Percentiles rank a stretch among this genome's conserved stretches.
phyloP scores from a whole-genome alignment of 1,140 invertebrate genomes.

The Euglossa dilemma region DNA sequence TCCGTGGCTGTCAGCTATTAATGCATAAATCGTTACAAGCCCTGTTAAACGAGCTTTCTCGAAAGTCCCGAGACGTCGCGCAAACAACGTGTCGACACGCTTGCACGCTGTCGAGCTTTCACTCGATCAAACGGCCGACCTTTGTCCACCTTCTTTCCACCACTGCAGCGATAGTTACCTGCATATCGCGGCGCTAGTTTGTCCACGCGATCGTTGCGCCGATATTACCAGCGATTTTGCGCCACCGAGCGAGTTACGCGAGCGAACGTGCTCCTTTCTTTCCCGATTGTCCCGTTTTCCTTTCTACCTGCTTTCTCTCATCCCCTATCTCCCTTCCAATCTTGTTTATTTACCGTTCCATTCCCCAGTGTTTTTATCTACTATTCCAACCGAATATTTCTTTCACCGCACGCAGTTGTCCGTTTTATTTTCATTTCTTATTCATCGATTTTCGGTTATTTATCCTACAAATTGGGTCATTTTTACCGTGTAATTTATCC shows the following conservation, averaged over 20 bases:
- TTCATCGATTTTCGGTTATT: too few relatives aligned
- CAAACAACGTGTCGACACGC: slow-evolving; percentile 12
- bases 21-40: slow-evolving; percentile 36
- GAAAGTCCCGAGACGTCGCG: slow-evolving; percentile 6
- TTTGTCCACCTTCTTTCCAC: neutral
- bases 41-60: neutral
- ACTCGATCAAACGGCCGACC: neutral
- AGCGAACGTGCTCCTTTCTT: neutral
- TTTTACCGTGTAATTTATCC: too few relatives aligned
- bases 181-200: neutral
- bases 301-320: too few relatives aligned
- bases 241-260: too few relatives aligned
- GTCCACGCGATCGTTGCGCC: neutral
- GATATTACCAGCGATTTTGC: neutral
- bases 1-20: slow-evolving; percentile 39
- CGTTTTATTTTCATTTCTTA: too few relatives aligned
- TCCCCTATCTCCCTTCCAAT: too few relatives aligned
- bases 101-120: neutral
- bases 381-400: too few relatives aligned
- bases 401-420: too few relatives aligned
- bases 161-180: neutral
- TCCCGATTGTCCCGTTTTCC: neutral
- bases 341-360: too few relatives aligned
- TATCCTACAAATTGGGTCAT: too few relatives aligned
- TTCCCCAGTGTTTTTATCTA: too few relatives aligned